These are phyloP conservation scores for Heterotilapia buettikoferi DNA, from an alignment of 2,113 vertebrate species.

Conservation along the genomic window DNA sequence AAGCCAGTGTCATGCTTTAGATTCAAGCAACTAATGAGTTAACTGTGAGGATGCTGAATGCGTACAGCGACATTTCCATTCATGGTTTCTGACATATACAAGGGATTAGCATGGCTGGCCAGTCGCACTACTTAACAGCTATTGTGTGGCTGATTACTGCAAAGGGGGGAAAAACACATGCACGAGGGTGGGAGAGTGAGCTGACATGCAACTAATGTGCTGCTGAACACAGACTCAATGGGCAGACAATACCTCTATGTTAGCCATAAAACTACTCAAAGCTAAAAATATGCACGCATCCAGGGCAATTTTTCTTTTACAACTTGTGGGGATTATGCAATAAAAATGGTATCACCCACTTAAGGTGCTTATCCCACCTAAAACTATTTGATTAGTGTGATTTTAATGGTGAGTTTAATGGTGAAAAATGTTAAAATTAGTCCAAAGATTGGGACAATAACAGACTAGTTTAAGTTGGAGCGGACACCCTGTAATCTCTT, in stretches of 20 bases:
- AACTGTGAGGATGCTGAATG: constrained; percentile 52
- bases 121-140: constrained; percentile 44
- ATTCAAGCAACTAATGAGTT: constrained; percentile 60
- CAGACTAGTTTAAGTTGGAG: neutral
- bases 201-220: constrained; percentile 32
- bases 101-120: constrained; percentile 57
- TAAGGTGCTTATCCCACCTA: neutral
- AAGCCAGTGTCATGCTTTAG: constrained; percentile 58
- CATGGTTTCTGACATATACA: constrained; percentile 45
- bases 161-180: constrained; percentile 24
- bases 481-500: neutral
- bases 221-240: constrained; percentile 9
- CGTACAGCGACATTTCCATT: constrained; percentile 36
- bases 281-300: neutral
- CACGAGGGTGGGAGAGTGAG: constrained; percentile 21
- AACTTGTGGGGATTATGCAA: neutral
- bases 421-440: neutral
- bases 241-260: neutral
- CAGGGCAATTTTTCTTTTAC: neutral
- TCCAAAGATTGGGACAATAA: neutral
- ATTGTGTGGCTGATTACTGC: constrained; percentile 44
- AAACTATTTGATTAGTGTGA: neutral
- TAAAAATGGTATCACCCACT: neutral
- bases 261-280: neutral
- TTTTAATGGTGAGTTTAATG: neutral